phyloP scores from a whole-genome alignment of 2,797 vertebrate species.

The Danio aesculapii region DNA sequence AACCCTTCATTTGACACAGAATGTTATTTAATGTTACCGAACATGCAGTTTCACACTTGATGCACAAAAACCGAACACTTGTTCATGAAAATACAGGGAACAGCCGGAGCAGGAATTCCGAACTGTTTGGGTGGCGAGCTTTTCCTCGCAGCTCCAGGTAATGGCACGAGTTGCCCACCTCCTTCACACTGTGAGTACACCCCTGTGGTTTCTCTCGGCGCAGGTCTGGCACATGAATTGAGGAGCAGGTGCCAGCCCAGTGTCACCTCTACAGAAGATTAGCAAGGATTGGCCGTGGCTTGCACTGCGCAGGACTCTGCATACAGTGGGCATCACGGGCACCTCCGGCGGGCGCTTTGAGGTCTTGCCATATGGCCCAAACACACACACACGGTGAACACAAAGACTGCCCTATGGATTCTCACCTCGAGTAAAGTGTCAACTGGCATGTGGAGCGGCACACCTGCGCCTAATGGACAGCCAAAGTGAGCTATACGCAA shows the following conservation, averaged over 20 bases:
- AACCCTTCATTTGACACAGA: too few species aligned
- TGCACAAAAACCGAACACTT: not conserved
- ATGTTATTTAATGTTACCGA: too few species aligned
- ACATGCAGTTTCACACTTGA: not conserved
- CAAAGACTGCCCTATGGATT: conserved; percentile 3
- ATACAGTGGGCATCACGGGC: conserved; percentile 14
- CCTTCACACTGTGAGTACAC: conserved; percentile 32
- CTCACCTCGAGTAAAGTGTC: conserved; percentile 55
- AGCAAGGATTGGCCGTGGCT: conserved; percentile 23
- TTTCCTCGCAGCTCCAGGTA: conserved; percentile 25
- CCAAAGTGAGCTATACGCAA: not conserved
- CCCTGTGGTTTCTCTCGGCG: not conserved
- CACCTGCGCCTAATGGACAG: conserved; percentile 36
- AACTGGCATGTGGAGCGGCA: conserved; percentile 33
- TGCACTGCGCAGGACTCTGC: not conserved
- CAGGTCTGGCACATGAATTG: conserved; percentile 7
- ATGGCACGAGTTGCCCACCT: conserved; percentile 17
- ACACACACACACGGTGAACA: not conserved
- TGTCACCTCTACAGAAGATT: conserved; percentile 60
- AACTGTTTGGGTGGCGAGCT: not conserved
- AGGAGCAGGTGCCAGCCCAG: conserved; percentile 42
- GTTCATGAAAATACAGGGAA: not conserved
- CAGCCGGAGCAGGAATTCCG: not conserved
- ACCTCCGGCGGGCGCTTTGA: conserved; percentile 44
- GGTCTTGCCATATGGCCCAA: conserved; percentile 46